Evolutionary conservation across 2,888 invertebrate genomes (phyloP).

Genomic region (Hyposoter didymator): DNA sequence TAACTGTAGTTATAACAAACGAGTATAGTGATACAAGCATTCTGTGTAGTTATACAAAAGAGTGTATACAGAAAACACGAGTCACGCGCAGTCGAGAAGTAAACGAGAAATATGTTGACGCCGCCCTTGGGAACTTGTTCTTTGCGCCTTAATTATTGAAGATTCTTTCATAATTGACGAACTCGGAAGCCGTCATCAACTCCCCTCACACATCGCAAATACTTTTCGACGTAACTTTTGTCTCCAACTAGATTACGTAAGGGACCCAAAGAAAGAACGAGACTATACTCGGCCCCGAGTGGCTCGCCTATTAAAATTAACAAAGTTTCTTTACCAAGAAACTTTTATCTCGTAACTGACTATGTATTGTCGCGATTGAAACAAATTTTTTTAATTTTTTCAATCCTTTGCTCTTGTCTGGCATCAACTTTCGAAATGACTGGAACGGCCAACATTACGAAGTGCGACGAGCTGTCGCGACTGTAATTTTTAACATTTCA

Average conservation of each 20-base stretch:
- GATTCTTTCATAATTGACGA: constrained; percentile 82
- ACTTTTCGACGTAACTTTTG: constrained; percentile 67
- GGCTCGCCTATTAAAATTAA: constrained; percentile 70
- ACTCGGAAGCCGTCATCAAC: constrained; percentile 72
- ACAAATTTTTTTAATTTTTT: constrained; percentile 15
- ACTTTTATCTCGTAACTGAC: constrained; percentile 64
- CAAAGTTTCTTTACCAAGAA: constrained; percentile 59
- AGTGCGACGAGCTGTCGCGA: too few relatives aligned
- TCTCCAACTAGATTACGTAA: constrained; percentile 37
- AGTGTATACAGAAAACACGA: constrained; percentile 17
- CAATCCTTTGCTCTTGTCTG: neutral
- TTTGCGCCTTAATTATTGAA: constrained; percentile 76
- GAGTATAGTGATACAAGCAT: neutral
- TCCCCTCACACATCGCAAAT: constrained; percentile 48
- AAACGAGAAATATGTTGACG: constrained; percentile 82
- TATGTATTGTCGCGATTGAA: constrained; percentile 36
- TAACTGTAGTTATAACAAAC: constrained; percentile 17
- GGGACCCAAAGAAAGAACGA: constrained; percentile 36
- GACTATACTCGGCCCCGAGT: constrained; percentile 43
- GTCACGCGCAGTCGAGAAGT: constrained; percentile 75
- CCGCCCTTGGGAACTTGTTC: constrained; percentile 80
- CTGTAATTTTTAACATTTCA: neutral
- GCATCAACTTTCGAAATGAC: neutral
- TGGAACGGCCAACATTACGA: neutral
- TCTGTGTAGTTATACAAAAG: constrained; percentile 2